These are phyloP conservation scores for Chrosomus eos DNA, from an alignment of 2,797 vertebrate species.

Conservation along the genomic window DNA sequence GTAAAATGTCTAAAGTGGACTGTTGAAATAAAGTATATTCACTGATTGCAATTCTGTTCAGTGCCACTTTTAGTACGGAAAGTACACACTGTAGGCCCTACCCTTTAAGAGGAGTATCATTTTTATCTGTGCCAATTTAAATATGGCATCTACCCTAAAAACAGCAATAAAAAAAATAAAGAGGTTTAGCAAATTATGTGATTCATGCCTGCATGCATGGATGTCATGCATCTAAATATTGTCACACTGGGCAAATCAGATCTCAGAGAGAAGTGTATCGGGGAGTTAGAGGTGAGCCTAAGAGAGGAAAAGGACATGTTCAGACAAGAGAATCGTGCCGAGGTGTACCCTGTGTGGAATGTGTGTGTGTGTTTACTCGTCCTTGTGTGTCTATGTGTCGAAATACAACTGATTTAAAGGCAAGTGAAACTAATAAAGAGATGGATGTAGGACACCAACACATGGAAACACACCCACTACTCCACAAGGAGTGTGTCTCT, in stretches of 20 bases:
- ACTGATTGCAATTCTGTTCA: background rate
- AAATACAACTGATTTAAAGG: slow-evolving; percentile 32
- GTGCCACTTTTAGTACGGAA: background rate
- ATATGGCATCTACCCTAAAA: background rate
- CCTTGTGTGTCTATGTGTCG: slow-evolving; percentile 21
- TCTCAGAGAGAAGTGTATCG: slow-evolving; percentile 14
- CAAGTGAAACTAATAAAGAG: slow-evolving; percentile 31
- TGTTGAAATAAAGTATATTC: background rate
- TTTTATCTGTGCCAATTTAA: background rate
- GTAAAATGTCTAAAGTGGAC: background rate
- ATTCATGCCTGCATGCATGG: background rate
- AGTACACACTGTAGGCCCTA: background rate
- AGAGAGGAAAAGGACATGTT: slow-evolving; percentile 42
- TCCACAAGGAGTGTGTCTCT: slow-evolving; percentile 22
- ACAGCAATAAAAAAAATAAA: background rate
- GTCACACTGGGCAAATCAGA: slow-evolving; percentile 1
- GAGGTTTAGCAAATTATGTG: background rate
- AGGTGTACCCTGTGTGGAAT: slow-evolving; percentile 38
- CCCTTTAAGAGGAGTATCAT: background rate
- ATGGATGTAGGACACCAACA: slow-evolving; percentile 24
- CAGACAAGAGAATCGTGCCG: slow-evolving; percentile 23
- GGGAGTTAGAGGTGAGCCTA: slow-evolving; percentile 37
- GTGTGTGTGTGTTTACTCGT: slow-evolving; percentile 10
- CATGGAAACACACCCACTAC: slow-evolving; percentile 21
- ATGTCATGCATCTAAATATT: background rate